Conservation (phyloP, 1,140 invertebrate species). For the Drosophila kurseongensis region DNA sequence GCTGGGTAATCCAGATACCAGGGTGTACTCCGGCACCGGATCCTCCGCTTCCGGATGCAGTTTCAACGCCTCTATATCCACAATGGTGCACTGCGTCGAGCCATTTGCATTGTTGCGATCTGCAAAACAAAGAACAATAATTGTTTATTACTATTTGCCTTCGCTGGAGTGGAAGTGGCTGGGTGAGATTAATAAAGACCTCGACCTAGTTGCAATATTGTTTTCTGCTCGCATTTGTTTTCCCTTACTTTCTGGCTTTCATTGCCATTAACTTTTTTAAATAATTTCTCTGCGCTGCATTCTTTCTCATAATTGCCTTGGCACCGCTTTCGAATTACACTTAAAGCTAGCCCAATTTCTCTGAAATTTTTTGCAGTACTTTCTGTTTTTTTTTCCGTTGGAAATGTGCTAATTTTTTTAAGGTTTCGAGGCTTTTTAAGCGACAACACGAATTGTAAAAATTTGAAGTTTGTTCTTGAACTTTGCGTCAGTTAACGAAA, state of each 20-base stretch:
- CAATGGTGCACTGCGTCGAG: slow-evolving; percentile 66
- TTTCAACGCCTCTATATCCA: slow-evolving; percentile 76
- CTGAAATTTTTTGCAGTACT: slow-evolving; percentile 10
- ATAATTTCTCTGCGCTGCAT: slow-evolving; percentile 25
- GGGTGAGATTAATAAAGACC: slow-evolving; percentile 21
- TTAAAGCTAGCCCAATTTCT: slow-evolving; percentile 28
- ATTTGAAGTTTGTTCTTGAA: slow-evolving; percentile 24
- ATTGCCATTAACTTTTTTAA: slow-evolving; percentile 30
- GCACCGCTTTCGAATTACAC: slow-evolving; percentile 32
- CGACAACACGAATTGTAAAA: neutral
- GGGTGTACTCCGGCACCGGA: slow-evolving; percentile 87
- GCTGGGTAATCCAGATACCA: slow-evolving; percentile 87
- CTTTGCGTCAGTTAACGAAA: slow-evolving; percentile 12
- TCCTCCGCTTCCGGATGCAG: slow-evolving; percentile 83
- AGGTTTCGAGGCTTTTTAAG: slow-evolving; percentile 1
- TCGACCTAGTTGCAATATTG: slow-evolving; percentile 35
- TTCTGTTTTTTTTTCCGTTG: slow-evolving; percentile 8
- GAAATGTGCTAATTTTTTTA: slow-evolving; percentile 25
- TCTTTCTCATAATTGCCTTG: slow-evolving; percentile 38
- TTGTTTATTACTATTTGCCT: slow-evolving; percentile 39
- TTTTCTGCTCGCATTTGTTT: slow-evolving; percentile 16
- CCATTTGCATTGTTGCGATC: slow-evolving; percentile 71
- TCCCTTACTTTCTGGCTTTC: slow-evolving; percentile 16
- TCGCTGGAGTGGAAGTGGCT: neutral
- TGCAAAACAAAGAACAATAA: slow-evolving; percentile 32